These are phyloP conservation scores for Gymnocheta viridis DNA, from an alignment of 2,888 invertebrate genomes.

Conservation along the genomic window DNA sequence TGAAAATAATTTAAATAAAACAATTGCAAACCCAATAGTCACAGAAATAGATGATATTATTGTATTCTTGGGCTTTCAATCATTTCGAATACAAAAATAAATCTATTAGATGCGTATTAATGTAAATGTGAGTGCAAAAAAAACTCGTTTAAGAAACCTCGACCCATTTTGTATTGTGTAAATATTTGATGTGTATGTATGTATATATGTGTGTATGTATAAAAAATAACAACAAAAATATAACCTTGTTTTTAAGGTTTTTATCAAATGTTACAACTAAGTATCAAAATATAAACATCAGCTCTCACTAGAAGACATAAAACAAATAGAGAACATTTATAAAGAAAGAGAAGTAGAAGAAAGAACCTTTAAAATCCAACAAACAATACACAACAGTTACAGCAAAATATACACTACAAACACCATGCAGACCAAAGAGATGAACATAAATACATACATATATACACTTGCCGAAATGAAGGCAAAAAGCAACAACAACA, in stretches of 20 bases:
- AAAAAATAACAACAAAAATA: constrained; percentile 30
- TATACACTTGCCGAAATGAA: background rate
- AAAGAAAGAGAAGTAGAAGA: constrained; percentile 18
- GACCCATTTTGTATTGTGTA: constrained; percentile 57
- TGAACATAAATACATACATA: background rate
- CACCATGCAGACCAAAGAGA: background rate
- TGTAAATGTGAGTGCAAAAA: constrained; percentile 37
- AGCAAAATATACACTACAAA: background rate
- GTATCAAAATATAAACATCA: constrained; percentile 23
- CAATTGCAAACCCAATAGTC: too few relatives aligned
- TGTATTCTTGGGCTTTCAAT: background rate
- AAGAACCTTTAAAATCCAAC: constrained; percentile 16
- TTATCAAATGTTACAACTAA: constrained; percentile 50
- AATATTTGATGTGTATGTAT: background rate
- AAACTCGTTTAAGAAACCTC: constrained; percentile 63
- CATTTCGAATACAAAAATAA: background rate
- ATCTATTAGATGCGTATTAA: background rate
- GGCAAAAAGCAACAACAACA: constrained; percentile 17
- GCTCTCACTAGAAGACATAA: constrained; percentile 8
- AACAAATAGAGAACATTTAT: background rate
- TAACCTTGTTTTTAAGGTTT: constrained; percentile 60
- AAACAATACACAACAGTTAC: background rate
- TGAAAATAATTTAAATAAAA: too few relatives aligned
- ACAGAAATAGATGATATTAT: too few relatives aligned
- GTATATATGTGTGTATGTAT: constrained; percentile 50